A percentile compares a stretch with the other conserved stretches of the same genome.
Conservation (phyloP, 37 sponge, comb jelly and placozoan species). For the Crambe crambe region DNA sequence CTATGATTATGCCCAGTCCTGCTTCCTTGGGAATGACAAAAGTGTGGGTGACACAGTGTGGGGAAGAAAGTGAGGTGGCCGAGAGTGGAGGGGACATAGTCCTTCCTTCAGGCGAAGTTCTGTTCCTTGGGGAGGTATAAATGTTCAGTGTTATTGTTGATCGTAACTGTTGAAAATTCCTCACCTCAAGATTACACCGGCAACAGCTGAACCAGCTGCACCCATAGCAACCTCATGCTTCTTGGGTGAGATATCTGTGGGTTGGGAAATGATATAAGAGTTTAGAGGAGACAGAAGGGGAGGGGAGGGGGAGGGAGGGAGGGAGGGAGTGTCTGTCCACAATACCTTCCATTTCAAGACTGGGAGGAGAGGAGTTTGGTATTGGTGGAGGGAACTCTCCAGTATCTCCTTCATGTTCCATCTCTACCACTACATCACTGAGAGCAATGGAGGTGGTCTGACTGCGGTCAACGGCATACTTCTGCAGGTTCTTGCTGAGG, state of each 20-base stretch:
- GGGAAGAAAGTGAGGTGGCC: background rate
- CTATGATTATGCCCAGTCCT: conserved; percentile 67
- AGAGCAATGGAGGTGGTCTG: background rate
- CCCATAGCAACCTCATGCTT: background rate
- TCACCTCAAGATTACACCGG: background rate
- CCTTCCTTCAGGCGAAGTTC: conserved; percentile 23
- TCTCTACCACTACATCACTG: conserved; percentile 30
- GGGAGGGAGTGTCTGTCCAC: no score
- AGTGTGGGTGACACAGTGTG: background rate
- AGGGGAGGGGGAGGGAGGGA: no score
- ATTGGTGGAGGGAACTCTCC: conserved; percentile 14
- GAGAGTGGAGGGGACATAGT: conserved; percentile 10
- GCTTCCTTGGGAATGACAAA: conserved; percentile 42
- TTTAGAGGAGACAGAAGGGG: no score
- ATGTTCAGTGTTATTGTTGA: background rate
- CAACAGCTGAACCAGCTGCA: background rate
- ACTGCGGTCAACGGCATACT: background rate
- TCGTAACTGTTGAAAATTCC: background rate
- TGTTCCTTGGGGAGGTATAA: conserved; percentile 1
- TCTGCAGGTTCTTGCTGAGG: background rate
- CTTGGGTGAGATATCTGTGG: background rate
- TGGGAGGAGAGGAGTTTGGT: conserved; percentile 12
- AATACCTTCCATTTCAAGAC: background rate
- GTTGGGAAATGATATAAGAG: no score
- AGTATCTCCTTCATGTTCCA: background rate